Conservation (phyloP, 2,797 vertebrate species). For the Liparis tanakae region DNA sequence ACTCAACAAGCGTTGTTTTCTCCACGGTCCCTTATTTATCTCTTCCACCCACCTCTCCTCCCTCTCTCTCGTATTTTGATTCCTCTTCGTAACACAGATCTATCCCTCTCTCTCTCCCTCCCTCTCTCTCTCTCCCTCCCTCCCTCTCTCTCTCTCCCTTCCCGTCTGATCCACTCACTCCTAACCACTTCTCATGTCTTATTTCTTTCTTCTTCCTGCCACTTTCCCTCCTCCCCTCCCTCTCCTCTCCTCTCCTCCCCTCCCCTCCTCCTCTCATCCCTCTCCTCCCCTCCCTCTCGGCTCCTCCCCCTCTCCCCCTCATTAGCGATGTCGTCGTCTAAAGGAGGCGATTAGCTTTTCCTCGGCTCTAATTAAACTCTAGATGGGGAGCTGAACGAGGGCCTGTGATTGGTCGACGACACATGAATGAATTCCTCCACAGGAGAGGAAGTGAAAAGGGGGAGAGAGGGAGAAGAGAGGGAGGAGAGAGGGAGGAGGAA, state of each 20-base stretch:
- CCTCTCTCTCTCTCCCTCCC: background rate
- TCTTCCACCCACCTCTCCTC: conserved; percentile 50
- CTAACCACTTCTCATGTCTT: conserved; percentile 65
- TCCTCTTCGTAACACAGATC: conserved; percentile 19
- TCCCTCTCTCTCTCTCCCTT: conserved; percentile 8
- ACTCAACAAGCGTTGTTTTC: conserved; percentile 61
- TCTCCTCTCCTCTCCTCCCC: conserved; percentile 52
- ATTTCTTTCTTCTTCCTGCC: conserved; percentile 52
- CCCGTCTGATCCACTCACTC: conserved; percentile 64
- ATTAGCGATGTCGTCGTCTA: conserved; percentile 79
- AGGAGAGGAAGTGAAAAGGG: no score
- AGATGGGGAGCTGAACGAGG: conserved; percentile 78
- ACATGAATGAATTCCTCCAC: no score
- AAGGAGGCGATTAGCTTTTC: conserved; percentile 79
- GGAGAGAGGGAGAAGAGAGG: no score
- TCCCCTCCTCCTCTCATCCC: conserved; percentile 67
- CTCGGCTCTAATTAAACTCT: conserved; percentile 77
- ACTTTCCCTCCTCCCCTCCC: conserved; percentile 48
- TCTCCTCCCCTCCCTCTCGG: conserved; percentile 66
- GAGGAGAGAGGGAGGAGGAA: no score
- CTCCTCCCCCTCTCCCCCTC: conserved; percentile 75
- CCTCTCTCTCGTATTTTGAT: conserved; percentile 10
- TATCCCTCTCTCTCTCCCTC: conserved; percentile 12
- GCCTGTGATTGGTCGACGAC: conserved; percentile 70
- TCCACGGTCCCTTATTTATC: conserved; percentile 55